Evolutionary conservation across 2,113 vertebrate genomes (phyloP), one percentile per base, ranked within the genome.

Genomic region (Ceyx cyanopectus): DNA sequence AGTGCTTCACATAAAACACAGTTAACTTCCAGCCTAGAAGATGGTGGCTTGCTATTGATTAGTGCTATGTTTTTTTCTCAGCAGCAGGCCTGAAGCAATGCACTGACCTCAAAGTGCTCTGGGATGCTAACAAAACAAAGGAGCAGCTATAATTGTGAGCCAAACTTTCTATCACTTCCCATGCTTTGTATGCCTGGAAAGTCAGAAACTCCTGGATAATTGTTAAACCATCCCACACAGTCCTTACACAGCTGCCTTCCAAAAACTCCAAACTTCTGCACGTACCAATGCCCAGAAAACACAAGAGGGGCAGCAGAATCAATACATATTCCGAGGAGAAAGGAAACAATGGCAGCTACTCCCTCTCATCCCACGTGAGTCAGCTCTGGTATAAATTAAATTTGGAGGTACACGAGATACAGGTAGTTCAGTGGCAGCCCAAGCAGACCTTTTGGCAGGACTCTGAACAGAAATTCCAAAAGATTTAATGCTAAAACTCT

Each of bases 61-160:
- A 34, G 29, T 43, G 13, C 29, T 56, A 18, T 53, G 89, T 89
- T 93, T 54, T 26, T 91, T 90, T 92, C 89, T 85, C 90, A 95
- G 72, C 82, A 46, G 91, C 17, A 32, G 67, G 90, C 93, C 95
- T 91, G 68, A 93, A 95, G 85, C 91, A 80, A 82, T 51, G 53
- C 51, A 53, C 29, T 94, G 91, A 96, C 60, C 57, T 89, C 90
- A 87, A 80, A 91, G 37, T 50, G 66, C 83, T 89, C 78, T 81
- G 75, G 63, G 74, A 85, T 4, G 58, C 68, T 78, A 92, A 87
- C 57, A 70, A 94, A 94, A 92, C 86, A 94, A 89, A 91, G 63
- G 70, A 89, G 89, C 24, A 72, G 48, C 77, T 85, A 51, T 56
- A 73, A 65, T 14, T 68, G 76, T 26, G 43, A 95, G 74, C 9